Evolutionary conservation across 1,140 invertebrate genomes (phyloP).

Genomic region (Akabosia matsudoensis): DNA sequence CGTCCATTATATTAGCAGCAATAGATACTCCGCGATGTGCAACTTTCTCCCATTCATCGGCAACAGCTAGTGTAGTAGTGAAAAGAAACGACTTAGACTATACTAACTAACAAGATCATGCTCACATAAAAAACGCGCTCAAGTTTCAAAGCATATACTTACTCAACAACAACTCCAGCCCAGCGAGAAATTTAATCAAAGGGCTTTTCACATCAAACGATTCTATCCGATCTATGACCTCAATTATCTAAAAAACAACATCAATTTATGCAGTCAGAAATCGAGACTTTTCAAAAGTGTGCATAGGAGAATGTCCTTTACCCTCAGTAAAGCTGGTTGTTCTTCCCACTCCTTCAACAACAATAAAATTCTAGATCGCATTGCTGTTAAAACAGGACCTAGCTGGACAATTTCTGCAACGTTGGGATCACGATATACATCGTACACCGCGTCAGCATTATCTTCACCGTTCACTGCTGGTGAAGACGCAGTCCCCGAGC

Average conservation of each 20-base stretch:
- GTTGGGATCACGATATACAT: conserved; percentile 86
- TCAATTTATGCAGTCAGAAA: conserved; percentile 32
- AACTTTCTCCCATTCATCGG: conserved; percentile 87
- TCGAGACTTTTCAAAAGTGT: conserved; percentile 29
- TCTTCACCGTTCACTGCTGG: not conserved
- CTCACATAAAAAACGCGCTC: not conserved
- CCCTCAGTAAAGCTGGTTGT: conserved; percentile 77
- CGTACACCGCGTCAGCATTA: conserved; percentile 51
- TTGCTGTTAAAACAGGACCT: conserved; percentile 62
- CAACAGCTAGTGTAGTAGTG: conserved; percentile 47
- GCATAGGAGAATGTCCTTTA: conserved; percentile 51
- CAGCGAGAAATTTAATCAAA: conserved; percentile 81
- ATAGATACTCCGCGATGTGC: conserved; percentile 83
- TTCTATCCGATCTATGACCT: conserved; percentile 72
- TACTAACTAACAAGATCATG: too few species aligned
- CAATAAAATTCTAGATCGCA: conserved; percentile 62
- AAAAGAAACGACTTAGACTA: not conserved
- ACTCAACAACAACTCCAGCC: conserved; percentile 79
- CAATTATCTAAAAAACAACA: conserved; percentile 60
- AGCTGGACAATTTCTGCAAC: conserved; percentile 72
- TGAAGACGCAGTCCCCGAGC: conserved; percentile 1
- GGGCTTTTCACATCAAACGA: conserved; percentile 74
- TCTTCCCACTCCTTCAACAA: conserved; percentile 83
- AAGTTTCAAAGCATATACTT: conserved; percentile 53
- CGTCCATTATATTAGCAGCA: conserved; percentile 61